Conservation (phyloP, 1,140 invertebrate species). For the Antheraea mylitta region DNA sequence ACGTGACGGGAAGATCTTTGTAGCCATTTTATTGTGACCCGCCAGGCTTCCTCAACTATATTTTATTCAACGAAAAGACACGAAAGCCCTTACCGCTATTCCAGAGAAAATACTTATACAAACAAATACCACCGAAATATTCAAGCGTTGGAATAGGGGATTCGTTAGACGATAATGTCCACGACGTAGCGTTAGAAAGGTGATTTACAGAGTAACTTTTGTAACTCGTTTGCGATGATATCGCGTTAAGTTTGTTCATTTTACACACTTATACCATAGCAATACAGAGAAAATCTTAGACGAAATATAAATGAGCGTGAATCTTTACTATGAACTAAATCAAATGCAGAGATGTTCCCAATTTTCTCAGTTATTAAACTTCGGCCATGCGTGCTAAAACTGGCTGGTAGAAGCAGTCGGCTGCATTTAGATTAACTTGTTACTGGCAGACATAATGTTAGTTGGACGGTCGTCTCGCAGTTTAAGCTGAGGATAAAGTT, state of each 20-base stretch:
- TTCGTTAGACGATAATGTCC: slow-evolving; percentile 59
- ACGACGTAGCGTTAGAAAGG: slow-evolving; percentile 31
- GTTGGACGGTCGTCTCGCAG: slow-evolving; percentile 63
- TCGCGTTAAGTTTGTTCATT: slow-evolving; percentile 4
- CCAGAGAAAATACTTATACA: slow-evolving; percentile 67
- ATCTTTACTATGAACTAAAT: slow-evolving; percentile 26
- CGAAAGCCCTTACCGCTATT: slow-evolving; percentile 59
- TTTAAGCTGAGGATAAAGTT: slow-evolving; percentile 70
- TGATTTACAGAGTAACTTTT: slow-evolving; percentile 57
- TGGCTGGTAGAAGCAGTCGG: slow-evolving; percentile 58
- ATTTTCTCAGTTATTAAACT: slow-evolving; percentile 68
- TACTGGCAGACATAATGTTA: slow-evolving; percentile 76
- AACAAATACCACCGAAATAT: slow-evolving; percentile 67
- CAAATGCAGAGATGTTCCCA: slow-evolving; percentile 13
- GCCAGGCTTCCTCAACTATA: slow-evolving; percentile 58
- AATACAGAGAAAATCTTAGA: not conserved
- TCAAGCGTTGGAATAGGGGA: slow-evolving; percentile 48
- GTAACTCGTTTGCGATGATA: slow-evolving; percentile 27
- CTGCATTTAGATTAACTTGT: slow-evolving; percentile 77
- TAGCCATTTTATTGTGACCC: slow-evolving; percentile 65
- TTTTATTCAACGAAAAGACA: slow-evolving; percentile 65
- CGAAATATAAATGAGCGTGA: slow-evolving; percentile 23
- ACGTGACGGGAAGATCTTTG: slow-evolving; percentile 72
- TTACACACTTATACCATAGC: not conserved
- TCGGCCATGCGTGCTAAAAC: slow-evolving; percentile 59